Base-by-base conservation (phyloP, 2,888 invertebrate species). In the Incurvaria masculella region DNA sequence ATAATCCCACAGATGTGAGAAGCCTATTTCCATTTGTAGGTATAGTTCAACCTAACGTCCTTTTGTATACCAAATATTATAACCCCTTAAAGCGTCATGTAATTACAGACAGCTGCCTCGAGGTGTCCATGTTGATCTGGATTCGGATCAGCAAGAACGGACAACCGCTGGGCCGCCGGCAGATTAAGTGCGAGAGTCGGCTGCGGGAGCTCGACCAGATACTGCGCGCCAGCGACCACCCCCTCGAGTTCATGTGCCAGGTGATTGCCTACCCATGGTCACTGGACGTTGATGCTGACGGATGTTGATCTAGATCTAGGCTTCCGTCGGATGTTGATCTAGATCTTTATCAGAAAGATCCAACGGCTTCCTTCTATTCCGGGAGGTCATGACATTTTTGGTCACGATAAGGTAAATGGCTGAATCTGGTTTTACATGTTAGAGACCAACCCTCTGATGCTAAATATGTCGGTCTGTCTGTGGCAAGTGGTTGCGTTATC, bases 171-270 rank as follows among this genome's bases (percentile, higher is more conserved):
- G 94, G 94, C 1, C 82, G 87, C 41, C 75, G 91, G n/a, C 91
- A 91, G 59, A 86, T 94, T 56, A 94, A 94, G 66, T 94, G 93
- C 68, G 93, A 93, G 70, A 92, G 91, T 60, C 81, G 89, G 48
- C 76, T 93, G 46, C 78, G 91, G 26, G 93, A 94, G 62, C 72
- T 94, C 47, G 92, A 91, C 63, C 91, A 91, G 59, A 78, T 94
- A 57, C 72, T 94, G 47, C 76, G 90, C 33, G 84, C 87, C 4
- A 85, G 87, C 48, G 89, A 90, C 57, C 89, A 89, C 61, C 93
- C 93, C 0, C 72, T 93, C 46, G 91, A 92, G 65, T 92, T 93
- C 60, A 90, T 94, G 88, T 92, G 93, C 59, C 91, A 92, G 83
- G 89, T 88, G 71, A 59, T 21, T 45, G 16, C 17, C 46, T 20